Evolutionary conservation across 2,888 invertebrate genomes (phyloP).

Genomic region (Yponomeuta malinellus): DNA sequence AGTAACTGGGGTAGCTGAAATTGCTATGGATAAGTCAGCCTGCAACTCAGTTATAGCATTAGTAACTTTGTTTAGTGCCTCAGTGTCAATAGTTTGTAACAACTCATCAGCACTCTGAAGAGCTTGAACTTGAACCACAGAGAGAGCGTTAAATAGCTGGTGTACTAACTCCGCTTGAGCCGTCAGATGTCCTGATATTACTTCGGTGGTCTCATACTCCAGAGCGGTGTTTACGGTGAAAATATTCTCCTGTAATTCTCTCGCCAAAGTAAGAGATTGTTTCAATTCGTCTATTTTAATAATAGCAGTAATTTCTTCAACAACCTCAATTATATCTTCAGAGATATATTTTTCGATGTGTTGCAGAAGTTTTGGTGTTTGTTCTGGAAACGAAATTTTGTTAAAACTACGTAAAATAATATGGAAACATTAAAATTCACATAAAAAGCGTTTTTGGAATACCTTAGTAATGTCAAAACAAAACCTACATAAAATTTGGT

Average conservation of each 20-base stretch:
- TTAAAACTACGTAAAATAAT: background rate
- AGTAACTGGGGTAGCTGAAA: background rate
- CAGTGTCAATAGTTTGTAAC: background rate
- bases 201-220: conserved; percentile 2
- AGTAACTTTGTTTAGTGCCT: background rate
- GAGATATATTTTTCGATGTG: conserved; percentile 35
- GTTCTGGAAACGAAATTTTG: conserved; percentile 6
- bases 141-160: conserved; percentile 27
- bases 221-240: conserved; percentile 15
- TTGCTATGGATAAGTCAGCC: background rate
- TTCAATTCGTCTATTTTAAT: conserved; percentile 30
- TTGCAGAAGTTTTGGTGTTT: conserved; percentile 23
- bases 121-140: conserved; percentile 30
- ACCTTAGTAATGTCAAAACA: too few relatives aligned
- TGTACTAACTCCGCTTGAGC: conserved; percentile 23
- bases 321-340: conserved; percentile 25
- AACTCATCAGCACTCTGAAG: conserved; percentile 5
- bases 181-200: background rate
- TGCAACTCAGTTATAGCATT: background rate
- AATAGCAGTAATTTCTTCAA: conserved; percentile 26
- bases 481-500: too few relatives aligned
- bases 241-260: conserved; percentile 25
- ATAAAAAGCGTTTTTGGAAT: too few relatives aligned
- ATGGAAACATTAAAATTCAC: too few relatives aligned
- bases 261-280: conserved; percentile 26